phyloP scores from a whole-genome alignment of 2,888 invertebrate genomes.

The Acleris sparsana region DNA sequence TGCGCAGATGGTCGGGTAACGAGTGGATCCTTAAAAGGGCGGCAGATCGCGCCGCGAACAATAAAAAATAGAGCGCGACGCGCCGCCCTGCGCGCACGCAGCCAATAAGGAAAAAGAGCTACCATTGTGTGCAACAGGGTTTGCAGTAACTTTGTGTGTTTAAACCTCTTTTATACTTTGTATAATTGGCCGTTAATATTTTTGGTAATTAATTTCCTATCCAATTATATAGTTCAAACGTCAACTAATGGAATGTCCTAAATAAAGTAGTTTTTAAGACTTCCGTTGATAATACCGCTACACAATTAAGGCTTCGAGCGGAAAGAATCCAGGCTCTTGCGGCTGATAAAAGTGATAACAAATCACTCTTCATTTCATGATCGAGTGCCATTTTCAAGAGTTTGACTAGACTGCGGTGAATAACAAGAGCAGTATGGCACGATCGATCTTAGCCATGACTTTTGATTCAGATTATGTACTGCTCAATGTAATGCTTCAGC shows the following conservation, averaged over 20 bases:
- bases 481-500: too few species aligned
- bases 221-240: too few species aligned
- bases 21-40: constrained; percentile 19
- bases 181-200: background rate
- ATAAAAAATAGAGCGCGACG: constrained; percentile 33
- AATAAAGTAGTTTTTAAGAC: too few species aligned
- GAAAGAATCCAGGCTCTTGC: background rate
- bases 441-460: too few species aligned
- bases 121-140: constrained; percentile 31
- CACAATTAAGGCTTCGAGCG: background rate
- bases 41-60: constrained; percentile 19
- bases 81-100: constrained; percentile 20
- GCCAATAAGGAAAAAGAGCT: constrained; percentile 29
- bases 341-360: background rate
- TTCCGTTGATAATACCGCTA: too few species aligned
- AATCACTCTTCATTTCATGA: background rate
- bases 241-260: too few species aligned
- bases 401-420: too few species aligned
- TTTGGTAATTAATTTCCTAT: too few species aligned
- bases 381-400: too few species aligned
- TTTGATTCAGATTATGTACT: too few species aligned
- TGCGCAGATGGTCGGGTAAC: constrained; percentile 11
- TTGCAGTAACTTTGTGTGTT: constrained; percentile 14
- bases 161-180: background rate
- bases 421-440: too few species aligned